These are phyloP conservation scores for Cromileptes altivelis DNA, from an alignment of 2,113 vertebrate species.

Conservation along the genomic window DNA sequence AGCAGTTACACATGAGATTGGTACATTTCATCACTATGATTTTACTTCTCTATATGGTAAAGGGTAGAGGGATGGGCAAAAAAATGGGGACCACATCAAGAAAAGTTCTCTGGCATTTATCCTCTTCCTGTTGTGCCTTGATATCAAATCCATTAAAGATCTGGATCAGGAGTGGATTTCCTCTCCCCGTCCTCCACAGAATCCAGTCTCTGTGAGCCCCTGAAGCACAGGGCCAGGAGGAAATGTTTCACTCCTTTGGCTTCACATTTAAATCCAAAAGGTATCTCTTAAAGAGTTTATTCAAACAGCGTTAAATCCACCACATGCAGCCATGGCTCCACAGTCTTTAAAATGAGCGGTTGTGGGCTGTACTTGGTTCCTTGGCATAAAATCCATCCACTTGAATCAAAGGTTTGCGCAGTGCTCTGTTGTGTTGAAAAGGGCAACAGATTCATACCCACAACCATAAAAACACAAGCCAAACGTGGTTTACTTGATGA, in stretches of 20 bases:
- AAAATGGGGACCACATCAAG: conserved; percentile 28
- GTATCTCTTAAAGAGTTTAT: conserved; percentile 48
- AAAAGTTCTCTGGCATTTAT: conserved; percentile 28
- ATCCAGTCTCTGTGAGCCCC: conserved; percentile 51
- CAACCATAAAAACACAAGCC: conserved; percentile 39
- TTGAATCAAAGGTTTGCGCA: conserved; percentile 40
- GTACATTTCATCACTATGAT: conserved; percentile 20
- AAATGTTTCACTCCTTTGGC: conserved; percentile 59
- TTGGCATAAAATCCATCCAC: conserved; percentile 72
- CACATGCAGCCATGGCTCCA: conserved; percentile 54
- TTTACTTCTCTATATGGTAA: conserved; percentile 10
- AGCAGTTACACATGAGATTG: conserved; percentile 8
- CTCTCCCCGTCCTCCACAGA: conserved; percentile 26
- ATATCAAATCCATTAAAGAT: conserved; percentile 56
- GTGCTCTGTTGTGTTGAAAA: conserved; percentile 34
- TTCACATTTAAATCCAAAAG: conserved; percentile 66
- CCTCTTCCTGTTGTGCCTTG: conserved; percentile 32
- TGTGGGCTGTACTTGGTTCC: conserved; percentile 44
- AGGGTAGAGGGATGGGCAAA: conserved; percentile 22
- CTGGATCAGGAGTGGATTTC: conserved; percentile 34
- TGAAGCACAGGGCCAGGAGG: conserved; percentile 36
- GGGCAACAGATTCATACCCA: conserved; percentile 29
- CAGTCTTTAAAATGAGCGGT: conserved; percentile 48
- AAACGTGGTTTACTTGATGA: conserved; percentile 24
- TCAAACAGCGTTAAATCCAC: conserved; percentile 47